Evolutionary conservation across 1,140 invertebrate genomes (phyloP), one percentile per base, ranked within the genome.

Genomic region (Drosophila nigrodunni): DNA sequence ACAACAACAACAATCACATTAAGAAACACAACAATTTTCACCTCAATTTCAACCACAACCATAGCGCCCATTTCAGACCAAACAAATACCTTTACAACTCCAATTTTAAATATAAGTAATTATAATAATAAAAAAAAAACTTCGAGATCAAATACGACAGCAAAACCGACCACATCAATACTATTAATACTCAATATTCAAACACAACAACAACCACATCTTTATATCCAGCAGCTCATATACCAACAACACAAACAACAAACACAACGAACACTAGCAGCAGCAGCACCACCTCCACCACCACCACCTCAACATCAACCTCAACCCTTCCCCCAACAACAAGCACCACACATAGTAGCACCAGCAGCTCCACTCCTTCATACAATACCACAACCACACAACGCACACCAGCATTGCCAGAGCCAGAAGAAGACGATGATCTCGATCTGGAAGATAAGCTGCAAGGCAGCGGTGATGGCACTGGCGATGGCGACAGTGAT

Each of bases 191-290:
- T 30, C 25, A 65, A 72, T 57, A 79, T 65, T 74, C 59, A 74
- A 61, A 79, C 69, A 73, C 74, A 80, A 78, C 70, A 89, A 89
- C 83, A 80, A 79, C 55, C 52, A 82, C 85, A 89, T 89, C 78
- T 89, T 75, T 89, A 85, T 89, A 85, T 89, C 78, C 85, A 89
- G 81, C 85, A 89, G 85, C 78, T 89, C 78, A 89, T 72, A 82
- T 75, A 75, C 75, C 90, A 77, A 55, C 78, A 76, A 61, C 72
- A 81, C 46, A 52, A 74, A 74, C 74, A 74, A 47, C 78, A 81
- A 30, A 30, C 25, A 71, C 78, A 60, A 74, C 43, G 54, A 68
- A 64, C 52, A 39, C 37, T 50, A 78, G 35, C 50, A 62, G 44
- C 52, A 71, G 52, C 57, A 71, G 47, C 55, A 50, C 72, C 60